Conservation (phyloP, 2,797 vertebrate species). For the Epinephelus coioides region DNA sequence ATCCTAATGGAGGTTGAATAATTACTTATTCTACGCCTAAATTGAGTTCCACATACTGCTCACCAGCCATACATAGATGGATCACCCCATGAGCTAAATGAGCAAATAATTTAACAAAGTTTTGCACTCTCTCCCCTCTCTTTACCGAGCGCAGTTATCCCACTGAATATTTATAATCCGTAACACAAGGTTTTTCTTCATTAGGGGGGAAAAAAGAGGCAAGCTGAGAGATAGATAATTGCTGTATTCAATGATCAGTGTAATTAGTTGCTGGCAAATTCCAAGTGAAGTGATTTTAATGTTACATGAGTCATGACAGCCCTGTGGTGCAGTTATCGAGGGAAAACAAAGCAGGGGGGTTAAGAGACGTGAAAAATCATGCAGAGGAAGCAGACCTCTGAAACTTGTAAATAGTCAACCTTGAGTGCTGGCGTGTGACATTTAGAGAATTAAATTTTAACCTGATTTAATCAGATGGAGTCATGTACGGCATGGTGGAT, state of each 20-base stretch:
- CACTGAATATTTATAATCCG: slow-evolving; percentile 79
- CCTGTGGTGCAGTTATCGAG: slow-evolving; percentile 47
- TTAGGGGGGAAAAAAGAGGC: slow-evolving; percentile 56
- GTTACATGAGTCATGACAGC: slow-evolving; percentile 73
- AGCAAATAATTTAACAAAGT: slow-evolving; percentile 80
- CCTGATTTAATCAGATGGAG: slow-evolving; percentile 31
- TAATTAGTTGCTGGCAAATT: slow-evolving; percentile 83
- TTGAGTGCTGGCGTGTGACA: slow-evolving; percentile 41
- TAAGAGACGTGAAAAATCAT: slow-evolving; percentile 44
- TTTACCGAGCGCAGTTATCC: slow-evolving; percentile 58
- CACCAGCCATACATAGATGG: slow-evolving; percentile 64
- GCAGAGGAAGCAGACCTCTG: slow-evolving; percentile 38
- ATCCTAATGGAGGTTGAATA: slow-evolving; percentile 72
- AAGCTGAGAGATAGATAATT: slow-evolving; percentile 79
- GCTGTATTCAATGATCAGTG: slow-evolving; percentile 86
- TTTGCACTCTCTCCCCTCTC: slow-evolving; percentile 49
- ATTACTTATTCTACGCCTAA: slow-evolving; percentile 64
- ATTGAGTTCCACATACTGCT: slow-evolving; percentile 69
- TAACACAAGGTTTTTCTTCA: slow-evolving; percentile 77
- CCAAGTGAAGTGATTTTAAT: slow-evolving; percentile 79
- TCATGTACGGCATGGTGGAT: slow-evolving; percentile 15
- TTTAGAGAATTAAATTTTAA: slow-evolving; percentile 40
- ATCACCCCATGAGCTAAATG: slow-evolving; percentile 68
- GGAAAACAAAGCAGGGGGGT: slow-evolving; percentile 59
- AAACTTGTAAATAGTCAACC: slow-evolving; percentile 41